Evolutionary conservation across 2,888 invertebrate species (phyloP).

Genomic region (Leucophora obtusa): DNA sequence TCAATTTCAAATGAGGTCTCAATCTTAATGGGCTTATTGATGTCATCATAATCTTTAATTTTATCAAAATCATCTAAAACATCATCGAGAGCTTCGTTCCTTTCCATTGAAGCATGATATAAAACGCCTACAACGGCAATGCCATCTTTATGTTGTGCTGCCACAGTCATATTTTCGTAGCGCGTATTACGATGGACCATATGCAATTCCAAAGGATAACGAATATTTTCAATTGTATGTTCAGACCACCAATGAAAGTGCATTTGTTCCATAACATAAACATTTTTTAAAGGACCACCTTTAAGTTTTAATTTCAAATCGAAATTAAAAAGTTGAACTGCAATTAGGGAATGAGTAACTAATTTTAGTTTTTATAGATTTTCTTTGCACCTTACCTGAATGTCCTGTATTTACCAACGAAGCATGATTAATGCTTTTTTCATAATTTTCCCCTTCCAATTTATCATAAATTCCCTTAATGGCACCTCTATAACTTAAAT

Average conservation of each 20-base stretch:
- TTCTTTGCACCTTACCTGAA: constrained; percentile 70
- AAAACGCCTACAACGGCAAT: constrained; percentile 83
- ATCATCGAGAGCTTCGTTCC: constrained; percentile 72
- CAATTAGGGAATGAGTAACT: background rate
- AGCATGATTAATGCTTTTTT: constrained; percentile 70
- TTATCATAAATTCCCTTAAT: constrained; percentile 77
- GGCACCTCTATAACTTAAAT: constrained; percentile 82
- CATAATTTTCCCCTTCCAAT: constrained; percentile 73
- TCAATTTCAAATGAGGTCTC: constrained; percentile 70
- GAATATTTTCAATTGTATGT: constrained; percentile 85
- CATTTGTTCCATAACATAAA: constrained; percentile 84
- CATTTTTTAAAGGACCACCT: constrained; percentile 80
- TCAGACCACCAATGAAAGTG: constrained; percentile 93
- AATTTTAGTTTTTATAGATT: too few relatives aligned
- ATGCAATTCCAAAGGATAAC: constrained; percentile 83
- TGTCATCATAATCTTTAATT: constrained; percentile 69
- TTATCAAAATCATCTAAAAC: constrained; percentile 71
- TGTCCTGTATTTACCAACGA: constrained; percentile 77
- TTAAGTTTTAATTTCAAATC: constrained; percentile 72
- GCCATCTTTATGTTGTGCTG: constrained; percentile 80
- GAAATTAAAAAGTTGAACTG: constrained; percentile 74
- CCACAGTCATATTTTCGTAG: constrained; percentile 80
- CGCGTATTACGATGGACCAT: constrained; percentile 82
- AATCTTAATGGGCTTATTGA: constrained; percentile 69
- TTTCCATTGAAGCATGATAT: constrained; percentile 79